Conservation (phyloP, 2,113 vertebrate genomes). For the Ancistrus triradiatus region DNA sequence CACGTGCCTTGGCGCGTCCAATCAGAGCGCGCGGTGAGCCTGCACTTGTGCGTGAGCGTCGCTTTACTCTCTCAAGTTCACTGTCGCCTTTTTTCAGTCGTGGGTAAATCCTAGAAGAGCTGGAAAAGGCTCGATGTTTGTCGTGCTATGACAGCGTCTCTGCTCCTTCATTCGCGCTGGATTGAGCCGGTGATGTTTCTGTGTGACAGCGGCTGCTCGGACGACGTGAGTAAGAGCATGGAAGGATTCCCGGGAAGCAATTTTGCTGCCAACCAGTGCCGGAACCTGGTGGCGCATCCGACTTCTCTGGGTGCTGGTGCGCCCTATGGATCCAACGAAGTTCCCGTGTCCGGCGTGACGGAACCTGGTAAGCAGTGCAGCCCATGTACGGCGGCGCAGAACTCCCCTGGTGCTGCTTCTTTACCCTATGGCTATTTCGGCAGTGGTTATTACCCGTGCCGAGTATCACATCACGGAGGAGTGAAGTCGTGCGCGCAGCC, state of each 20-base stretch:
- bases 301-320: slow-evolving; percentile 83
- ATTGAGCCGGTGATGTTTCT: slow-evolving; percentile 99
- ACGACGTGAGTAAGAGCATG: slow-evolving; percentile 95
- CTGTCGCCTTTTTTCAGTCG: slow-evolving; percentile 87
- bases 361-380: slow-evolving; percentile 96
- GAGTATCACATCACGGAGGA: slow-evolving; percentile 86
- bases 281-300: slow-evolving; percentile 93
- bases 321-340: slow-evolving; percentile 79
- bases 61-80: slow-evolving; percentile 72
- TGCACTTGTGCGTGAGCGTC: slow-evolving; percentile 80
- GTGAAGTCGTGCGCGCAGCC: slow-evolving; percentile 91
- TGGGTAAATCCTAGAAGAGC: slow-evolving; percentile 93
- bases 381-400: slow-evolving; percentile 90
- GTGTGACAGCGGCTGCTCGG: slow-evolving; percentile 90
- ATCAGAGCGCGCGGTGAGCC: slow-evolving; percentile 77
- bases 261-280: slow-evolving; percentile 90
- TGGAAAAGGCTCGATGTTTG: slow-evolving; percentile 85
- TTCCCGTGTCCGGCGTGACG: slow-evolving; percentile 81
- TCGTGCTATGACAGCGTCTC: slow-evolving; percentile 98
- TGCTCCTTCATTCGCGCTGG: slow-evolving; percentile 98
- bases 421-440: slow-evolving; percentile 97
- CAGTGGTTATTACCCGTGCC: slow-evolving; percentile 93
- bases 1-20: slow-evolving; percentile 82
- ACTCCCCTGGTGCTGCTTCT: slow-evolving; percentile 84
- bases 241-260: slow-evolving; percentile 87